phyloP scores from a whole-genome alignment of 2,888 invertebrate species.

The Hipparchia semele region DNA sequence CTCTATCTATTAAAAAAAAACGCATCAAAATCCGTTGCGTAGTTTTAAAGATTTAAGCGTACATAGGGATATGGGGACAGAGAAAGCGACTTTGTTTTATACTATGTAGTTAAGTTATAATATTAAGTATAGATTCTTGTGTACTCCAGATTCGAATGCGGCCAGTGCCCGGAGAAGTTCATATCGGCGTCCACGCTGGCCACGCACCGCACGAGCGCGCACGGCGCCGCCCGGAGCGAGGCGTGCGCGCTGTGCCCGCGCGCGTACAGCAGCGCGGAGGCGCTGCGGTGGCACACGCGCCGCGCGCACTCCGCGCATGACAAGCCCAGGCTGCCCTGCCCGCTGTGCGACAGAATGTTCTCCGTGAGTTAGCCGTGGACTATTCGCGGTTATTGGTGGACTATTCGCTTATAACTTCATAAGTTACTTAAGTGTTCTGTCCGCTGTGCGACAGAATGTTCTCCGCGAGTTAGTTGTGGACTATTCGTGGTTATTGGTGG shows the following conservation, averaged over 20 bases:
- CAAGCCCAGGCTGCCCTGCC: slow-evolving; percentile 31
- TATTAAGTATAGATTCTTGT: too few species aligned
- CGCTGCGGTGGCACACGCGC: slow-evolving; percentile 49
- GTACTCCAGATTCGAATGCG: slow-evolving; percentile 47
- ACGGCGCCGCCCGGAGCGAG: slow-evolving; percentile 46
- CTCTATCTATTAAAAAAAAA: too few species aligned
- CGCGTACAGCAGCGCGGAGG: slow-evolving; percentile 49
- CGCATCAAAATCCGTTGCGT: too few species aligned
- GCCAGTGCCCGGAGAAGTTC: slow-evolving; percentile 49
- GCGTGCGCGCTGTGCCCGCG: slow-evolving; percentile 53
- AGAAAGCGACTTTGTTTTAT: too few species aligned
- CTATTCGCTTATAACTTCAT: not conserved
- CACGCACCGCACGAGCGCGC: slow-evolving; percentile 46
- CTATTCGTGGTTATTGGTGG: not conserved
- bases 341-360: slow-evolving; percentile 41
- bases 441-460: slow-evolving; percentile 41
- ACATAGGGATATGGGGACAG: too few species aligned
- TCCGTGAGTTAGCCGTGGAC: slow-evolving; percentile 24
- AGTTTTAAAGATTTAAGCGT: too few species aligned
- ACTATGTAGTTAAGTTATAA: too few species aligned
- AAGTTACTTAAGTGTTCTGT: slow-evolving; percentile 30
- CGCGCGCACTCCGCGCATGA: slow-evolving; percentile 45
- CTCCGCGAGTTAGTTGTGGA: slow-evolving; percentile 24
- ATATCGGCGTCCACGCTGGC: slow-evolving; percentile 48
- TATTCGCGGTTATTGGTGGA: not conserved